Conservation (phyloP, 2,113 vertebrate genomes). For the Pedionomus torquatus region DNA sequence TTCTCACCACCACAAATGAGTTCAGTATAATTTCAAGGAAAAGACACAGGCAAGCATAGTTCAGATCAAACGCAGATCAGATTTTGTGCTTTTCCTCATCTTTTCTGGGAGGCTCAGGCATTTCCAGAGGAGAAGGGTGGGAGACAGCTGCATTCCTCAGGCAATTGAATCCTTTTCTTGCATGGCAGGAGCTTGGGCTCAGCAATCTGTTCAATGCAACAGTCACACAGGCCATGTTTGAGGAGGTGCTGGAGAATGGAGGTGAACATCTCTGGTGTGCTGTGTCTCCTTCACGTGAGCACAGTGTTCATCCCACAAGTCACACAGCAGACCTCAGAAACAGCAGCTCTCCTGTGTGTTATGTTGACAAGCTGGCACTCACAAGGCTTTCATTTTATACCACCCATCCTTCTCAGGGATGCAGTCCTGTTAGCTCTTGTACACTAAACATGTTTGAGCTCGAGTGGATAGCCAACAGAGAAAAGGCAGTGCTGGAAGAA, state of each 20-base stretch:
- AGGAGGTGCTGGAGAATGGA: background rate
- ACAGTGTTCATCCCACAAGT: background rate
- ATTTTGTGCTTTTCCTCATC: background rate
- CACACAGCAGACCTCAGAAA: background rate
- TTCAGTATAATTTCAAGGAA: background rate
- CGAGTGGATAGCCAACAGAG: background rate
- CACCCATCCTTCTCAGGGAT: background rate
- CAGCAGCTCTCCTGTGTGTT: rapidly evolving
- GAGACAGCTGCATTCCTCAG: background rate
- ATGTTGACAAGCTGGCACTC: background rate
- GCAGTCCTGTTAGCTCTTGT: background rate
- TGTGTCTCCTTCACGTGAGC: background rate
- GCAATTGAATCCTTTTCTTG: background rate
- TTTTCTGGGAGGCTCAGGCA: background rate
- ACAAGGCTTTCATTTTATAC: background rate
- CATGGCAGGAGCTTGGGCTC: background rate
- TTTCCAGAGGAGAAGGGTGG: background rate
- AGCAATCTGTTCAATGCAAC: background rate
- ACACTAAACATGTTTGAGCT: background rate
- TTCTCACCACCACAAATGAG: background rate
- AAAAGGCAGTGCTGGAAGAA: background rate
- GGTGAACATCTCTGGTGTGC: background rate
- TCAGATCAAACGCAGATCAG: background rate
- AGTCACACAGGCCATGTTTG: background rate
- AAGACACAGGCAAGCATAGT: background rate